Conservation (phyloP, 2,888 invertebrate genomes). For the Aspidiotus destructor region DNA sequence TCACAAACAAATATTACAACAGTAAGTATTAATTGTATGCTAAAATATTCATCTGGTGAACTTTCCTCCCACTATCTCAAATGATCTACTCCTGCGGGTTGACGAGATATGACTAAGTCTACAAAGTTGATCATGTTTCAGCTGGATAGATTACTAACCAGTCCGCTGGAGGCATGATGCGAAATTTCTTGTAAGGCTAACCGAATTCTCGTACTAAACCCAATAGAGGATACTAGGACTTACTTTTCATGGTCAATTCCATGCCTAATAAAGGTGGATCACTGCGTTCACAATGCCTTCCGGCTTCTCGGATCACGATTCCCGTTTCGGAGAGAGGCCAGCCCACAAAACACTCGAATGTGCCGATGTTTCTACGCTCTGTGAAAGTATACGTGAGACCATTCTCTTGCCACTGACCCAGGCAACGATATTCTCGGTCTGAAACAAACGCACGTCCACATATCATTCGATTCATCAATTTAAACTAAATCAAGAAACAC, state of each 20-base stretch:
- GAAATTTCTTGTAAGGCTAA: too few relatives aligned
- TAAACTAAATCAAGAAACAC: too few relatives aligned
- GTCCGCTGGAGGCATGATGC: not conserved
- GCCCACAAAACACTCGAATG: slow-evolving; percentile 58
- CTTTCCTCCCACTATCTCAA: too few relatives aligned
- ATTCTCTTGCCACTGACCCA: slow-evolving; percentile 57
- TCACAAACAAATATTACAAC: not conserved
- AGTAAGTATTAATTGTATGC: not conserved
- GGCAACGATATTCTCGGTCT: slow-evolving; percentile 56
- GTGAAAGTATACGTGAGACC: slow-evolving; percentile 56
- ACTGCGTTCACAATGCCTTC: slow-evolving; percentile 54
- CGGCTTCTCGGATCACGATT: slow-evolving; percentile 57
- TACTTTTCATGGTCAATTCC: slow-evolving; percentile 50
- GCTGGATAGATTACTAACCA: not conserved
- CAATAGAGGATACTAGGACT: not conserved
- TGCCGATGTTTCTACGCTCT: slow-evolving; percentile 51
- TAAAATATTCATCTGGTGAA: not conserved
- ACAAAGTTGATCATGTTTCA: not conserved
- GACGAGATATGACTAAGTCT: too few relatives aligned
- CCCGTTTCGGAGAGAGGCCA: slow-evolving; percentile 50
- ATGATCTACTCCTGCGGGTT: too few relatives aligned
- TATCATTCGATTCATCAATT: too few relatives aligned
- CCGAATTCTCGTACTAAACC: not conserved
- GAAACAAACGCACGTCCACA: slow-evolving; percentile 32
- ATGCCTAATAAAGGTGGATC: slow-evolving; percentile 52